Evolutionary conservation across 2,888 invertebrate species (phyloP), one percentile per base, ranked within the genome.

Genomic region (Netelia fuscicornis): DNA sequence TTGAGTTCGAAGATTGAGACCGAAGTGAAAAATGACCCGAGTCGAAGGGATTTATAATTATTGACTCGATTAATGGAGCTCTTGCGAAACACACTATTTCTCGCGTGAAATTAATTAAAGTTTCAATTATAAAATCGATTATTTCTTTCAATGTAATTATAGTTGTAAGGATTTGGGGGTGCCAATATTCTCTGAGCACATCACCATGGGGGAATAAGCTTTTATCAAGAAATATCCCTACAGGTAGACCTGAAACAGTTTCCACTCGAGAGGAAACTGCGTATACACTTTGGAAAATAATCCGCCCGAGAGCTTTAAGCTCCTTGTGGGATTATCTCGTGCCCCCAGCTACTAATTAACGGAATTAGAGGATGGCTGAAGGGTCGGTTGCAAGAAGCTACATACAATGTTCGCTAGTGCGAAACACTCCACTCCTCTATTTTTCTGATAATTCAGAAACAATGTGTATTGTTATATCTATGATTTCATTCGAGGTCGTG

Each of bases 331-430:
- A 85, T 85, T 85, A 85, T 82, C 78, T 60, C 70, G 64, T 71
- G 62, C 75, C 78, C 79, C 65, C 20, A 71, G 72, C 75, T 79
- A 82, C 81, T 82, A 82, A 85, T 85, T 78, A 85, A 85, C 81
- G 75, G 70, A 82, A 85, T 82, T 79, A 85, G 74, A 78, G 75
- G 71, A 54, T 79, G 75, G 23, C 75, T 65, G 58, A 76, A 79
- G 78, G 68, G 75, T 75, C 79, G 70, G 67, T 78, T 48, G 79
- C 68, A 30, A 37, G 10, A 44, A 48, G 20, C 23, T 48, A 48
- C 13, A 3, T 48, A 3, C 11, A 48, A 2, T 48, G 48, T 48
- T 13, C 13, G 3, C 48, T 48, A 11, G 13, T 2, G 13, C 48
- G 48, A 48, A 13, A 30, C 30, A 30, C 30, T 30, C 30, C 5